Evolutionary conservation across 92 coral and sea anemone genomes (phyloP), one percentile per base, ranked within the genome.

Genomic region (Siderastrea radians): DNA sequence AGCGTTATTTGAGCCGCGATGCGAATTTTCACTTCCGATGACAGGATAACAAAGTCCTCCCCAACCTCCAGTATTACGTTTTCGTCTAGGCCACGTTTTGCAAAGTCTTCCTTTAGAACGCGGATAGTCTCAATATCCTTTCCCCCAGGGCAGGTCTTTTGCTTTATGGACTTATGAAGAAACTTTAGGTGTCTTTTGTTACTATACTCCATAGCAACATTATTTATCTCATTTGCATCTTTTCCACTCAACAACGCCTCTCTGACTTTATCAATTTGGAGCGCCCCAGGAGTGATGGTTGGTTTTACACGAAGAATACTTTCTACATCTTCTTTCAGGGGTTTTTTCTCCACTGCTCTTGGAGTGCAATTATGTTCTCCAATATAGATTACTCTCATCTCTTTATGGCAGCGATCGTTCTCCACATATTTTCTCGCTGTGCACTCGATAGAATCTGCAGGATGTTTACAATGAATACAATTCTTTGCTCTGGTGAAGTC

Each of bases 341-440:
- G 86, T 65, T 90, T 89, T 47, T 49, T 77, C 67, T 85, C 87
- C 38, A 19, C 45, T 72, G 93, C 75, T 74, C 86, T n/a, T 75
- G 83, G 57, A 68, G 82, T 15, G 90, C 89, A 88, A 52, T 83
- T 78, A 53, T 92, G 95, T 14, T 46, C 72, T 49, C 83, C 90
- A 26, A 92, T 58, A 57, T 88, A 92, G 26, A 92, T 83, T 47
- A 92, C 89, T 69, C 54, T 79, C 86, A 88, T 88, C 38, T 73
- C 61, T 77, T 87, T 91, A 66, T 91, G 94, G 72, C 94, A 91
- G 14, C 94, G 80, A 81, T 87, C 91, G 62, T 91, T 91, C 76
- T 91, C 94, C 5, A 91, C 86, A 54, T 91, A 91, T 66, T 91
- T 91, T 57, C 94, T 64, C 11, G 91, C 94, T 14, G 84, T 49